Percentiles rank a stretch among this genome's conserved stretches.
phyloP scores from a whole-genome alignment of 2,888 invertebrate genomes.

The Plusia festucae region DNA sequence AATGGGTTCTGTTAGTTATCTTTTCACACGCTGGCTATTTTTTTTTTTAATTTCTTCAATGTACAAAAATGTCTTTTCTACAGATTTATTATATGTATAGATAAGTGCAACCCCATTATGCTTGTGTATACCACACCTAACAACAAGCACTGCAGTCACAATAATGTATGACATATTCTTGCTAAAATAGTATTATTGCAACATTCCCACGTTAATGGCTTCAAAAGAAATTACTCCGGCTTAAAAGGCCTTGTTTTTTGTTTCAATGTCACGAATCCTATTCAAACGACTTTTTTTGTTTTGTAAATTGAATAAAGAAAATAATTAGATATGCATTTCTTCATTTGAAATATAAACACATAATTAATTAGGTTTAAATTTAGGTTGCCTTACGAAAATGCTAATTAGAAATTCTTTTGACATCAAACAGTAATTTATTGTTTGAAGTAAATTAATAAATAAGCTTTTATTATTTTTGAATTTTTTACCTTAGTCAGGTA shows the following conservation, averaged over 20 bases:
- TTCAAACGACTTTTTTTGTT: not conserved
- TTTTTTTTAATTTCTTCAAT: too few relatives aligned
- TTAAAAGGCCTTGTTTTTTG: not conserved
- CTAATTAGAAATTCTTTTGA: too few relatives aligned
- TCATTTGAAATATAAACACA: not conserved
- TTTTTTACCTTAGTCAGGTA: too few relatives aligned
- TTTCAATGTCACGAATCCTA: not conserved
- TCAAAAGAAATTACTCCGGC: not conserved
- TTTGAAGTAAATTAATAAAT: too few relatives aligned
- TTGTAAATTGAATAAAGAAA: not conserved
- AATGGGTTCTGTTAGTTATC: too few relatives aligned
- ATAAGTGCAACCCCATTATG: not conserved
- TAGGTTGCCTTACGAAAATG: too few relatives aligned
- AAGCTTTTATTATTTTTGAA: too few relatives aligned
- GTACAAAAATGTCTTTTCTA: too few relatives aligned
- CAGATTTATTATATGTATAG: too few relatives aligned
- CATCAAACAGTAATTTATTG: too few relatives aligned
- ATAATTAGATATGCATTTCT: not conserved
- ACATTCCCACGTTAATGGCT: not conserved
- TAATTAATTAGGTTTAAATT: not conserved
- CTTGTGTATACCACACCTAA: not conserved
- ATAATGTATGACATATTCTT: constrained; percentile 39
- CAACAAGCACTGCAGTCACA: constrained; percentile 28
- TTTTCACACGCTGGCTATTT: too few relatives aligned
- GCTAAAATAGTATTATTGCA: constrained; percentile 18